Conservation (phyloP, 1,140 invertebrate genomes). For the Drosophila nasuta region DNA sequence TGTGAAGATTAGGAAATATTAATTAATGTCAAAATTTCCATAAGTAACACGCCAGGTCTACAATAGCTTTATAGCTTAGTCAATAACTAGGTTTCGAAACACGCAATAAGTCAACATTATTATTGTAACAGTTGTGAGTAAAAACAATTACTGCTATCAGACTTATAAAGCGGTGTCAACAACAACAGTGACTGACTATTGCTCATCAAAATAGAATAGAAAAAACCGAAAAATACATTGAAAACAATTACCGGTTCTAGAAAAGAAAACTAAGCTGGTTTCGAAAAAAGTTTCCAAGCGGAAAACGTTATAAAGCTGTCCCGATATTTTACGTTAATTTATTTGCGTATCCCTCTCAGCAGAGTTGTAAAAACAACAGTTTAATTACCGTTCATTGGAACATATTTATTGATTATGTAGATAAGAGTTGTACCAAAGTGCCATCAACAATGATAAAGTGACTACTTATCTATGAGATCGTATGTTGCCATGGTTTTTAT, state of each 20-base stretch:
- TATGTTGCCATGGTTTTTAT: not conserved
- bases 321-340: not conserved
- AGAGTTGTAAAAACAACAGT: not conserved
- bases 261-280: not conserved
- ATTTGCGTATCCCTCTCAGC: slow-evolving; percentile 5
- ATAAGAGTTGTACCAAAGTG: slow-evolving; percentile 23
- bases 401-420: slow-evolving; percentile 16
- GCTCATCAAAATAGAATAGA: slow-evolving; percentile 6
- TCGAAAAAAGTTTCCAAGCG: not conserved
- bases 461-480: not conserved
- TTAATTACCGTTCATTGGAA: slow-evolving; percentile 27
- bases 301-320: not conserved
- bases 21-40: slow-evolving; percentile 1
- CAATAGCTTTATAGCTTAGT: not conserved
- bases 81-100: slow-evolving; percentile 1
- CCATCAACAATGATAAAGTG: slow-evolving; percentile 10
- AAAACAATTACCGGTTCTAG: not conserved
- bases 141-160: slow-evolving; percentile 29
- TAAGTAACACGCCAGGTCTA: not conserved
- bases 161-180: not conserved
- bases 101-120: slow-evolving; percentile 22
- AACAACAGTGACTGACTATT: not conserved
- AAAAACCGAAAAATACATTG: not conserved
- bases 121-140: slow-evolving; percentile 16
- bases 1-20: not conserved